A percentile compares a stretch with the other conserved stretches of the same genome.
phyloP scores from a whole-genome alignment of 1,140 invertebrate species.

The Brachionus plicatilis region DNA sequence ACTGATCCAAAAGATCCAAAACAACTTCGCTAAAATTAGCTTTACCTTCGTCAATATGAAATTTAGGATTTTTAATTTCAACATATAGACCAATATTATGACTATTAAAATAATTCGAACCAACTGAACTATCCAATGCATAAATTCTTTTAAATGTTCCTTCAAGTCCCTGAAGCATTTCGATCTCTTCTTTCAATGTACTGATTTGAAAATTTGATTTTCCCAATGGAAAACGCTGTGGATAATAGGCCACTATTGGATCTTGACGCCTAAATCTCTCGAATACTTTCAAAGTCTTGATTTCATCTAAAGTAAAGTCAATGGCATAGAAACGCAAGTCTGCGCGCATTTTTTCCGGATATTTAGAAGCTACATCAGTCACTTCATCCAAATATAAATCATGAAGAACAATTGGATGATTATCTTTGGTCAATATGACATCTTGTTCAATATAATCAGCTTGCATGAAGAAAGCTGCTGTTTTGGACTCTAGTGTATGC shows the following conservation, averaged over 20 bases:
- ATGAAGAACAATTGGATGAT: constrained; percentile 44
- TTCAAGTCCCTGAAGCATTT: constrained; percentile 14
- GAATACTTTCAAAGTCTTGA: neutral
- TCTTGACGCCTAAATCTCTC: constrained; percentile 1
- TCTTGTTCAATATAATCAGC: constrained; percentile 47
- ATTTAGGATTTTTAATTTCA: constrained; percentile 28
- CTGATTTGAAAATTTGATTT: constrained; percentile 34
- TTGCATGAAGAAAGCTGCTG: constrained; percentile 42
- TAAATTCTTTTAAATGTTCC: constrained; percentile 9
- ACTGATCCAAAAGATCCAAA: neutral
- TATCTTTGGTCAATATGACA: constrained; percentile 45
- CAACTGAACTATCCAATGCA: neutral
- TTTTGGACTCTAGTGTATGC: constrained; percentile 45
- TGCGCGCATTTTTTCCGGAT: neutral
- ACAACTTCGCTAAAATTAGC: constrained; percentile 40
- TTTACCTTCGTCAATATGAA: constrained; percentile 23
- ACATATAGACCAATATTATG: constrained; percentile 36
- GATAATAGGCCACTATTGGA: neutral
- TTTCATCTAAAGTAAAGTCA: constrained; percentile 34
- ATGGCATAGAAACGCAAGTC: constrained; percentile 21
- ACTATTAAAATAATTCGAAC: neutral
- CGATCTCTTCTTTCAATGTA: constrained; percentile 32
- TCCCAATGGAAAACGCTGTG: neutral
- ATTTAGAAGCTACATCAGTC: constrained; percentile 43
- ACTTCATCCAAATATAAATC: constrained; percentile 43